Evolutionary conservation across 2,797 vertebrate species (phyloP), one percentile per base, ranked within the genome.

Genomic region (Ctenosaura bakeri): DNA sequence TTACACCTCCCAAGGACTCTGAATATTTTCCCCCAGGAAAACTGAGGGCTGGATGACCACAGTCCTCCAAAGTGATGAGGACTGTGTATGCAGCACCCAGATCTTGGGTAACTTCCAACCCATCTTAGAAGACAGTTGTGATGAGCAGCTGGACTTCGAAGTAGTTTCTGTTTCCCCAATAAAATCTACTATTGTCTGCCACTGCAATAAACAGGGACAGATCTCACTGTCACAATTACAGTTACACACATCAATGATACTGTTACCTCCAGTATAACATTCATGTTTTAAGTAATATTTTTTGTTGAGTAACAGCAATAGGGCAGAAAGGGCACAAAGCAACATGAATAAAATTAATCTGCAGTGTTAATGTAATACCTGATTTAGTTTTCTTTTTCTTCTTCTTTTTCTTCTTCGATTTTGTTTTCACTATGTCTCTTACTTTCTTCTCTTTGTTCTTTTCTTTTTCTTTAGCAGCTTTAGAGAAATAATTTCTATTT

Each of bases 401-500:
- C 95, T 98, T 99, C 95, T 98, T 98, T 96, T 98, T 99, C 94
- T 98, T 99, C 97, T 98, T 99, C 69, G 98, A 97, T 94, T 98
- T 99, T 66, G 98, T 96, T 92, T 97, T 98, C 89, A 98, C 97
- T 95, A 97, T 98, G 92, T 98, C 98, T 95, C 98, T 98, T 93
- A 97, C 97, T 93, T 98, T 98, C 95, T 97, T 99, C 89, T 97
- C 97, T 96, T 98, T 97, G 94, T 93, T 95, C 94, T 98, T 97
- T 92, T 98, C 95, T 76, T 95, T 96, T 92, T 98, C 97, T 96
- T 98, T 98, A 95, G 94, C 74, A 88, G 96, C 98, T 98, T 93
- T 89, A 97, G 97, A 78, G 29, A 71, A 90, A 84, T 50, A 4
- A 0, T 8, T 6, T 32, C 89, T 89, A 50, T 35, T 18, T 81